A percentile compares a stretch with the other conserved stretches of the same genome.
Conservation (phyloP, 2,888 invertebrate species). For the Eristalis arbustorum region DNA sequence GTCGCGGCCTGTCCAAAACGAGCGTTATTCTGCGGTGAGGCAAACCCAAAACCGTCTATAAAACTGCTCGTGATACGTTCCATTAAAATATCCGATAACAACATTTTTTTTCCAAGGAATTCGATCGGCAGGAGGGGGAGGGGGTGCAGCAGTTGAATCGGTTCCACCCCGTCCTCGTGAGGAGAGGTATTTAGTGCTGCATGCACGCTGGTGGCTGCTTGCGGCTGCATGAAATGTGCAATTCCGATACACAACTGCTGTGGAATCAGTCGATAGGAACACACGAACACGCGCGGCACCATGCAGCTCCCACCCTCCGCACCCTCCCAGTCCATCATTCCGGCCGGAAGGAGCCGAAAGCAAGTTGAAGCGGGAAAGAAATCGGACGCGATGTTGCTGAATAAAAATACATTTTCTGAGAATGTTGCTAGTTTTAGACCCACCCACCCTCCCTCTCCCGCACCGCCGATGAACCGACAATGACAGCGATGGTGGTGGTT, state of each 20-base stretch:
- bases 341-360: constrained; percentile 46
- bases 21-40: neutral
- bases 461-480: neutral
- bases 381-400: constrained; percentile 38
- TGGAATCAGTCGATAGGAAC: constrained; percentile 56
- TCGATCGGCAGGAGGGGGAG: too few relatives aligned
- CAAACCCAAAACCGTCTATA: constrained; percentile 33
- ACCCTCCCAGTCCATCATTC: too few relatives aligned
- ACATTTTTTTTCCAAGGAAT: constrained; percentile 55
- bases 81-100: constrained; percentile 60
- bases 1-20: neutral
- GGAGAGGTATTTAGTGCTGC: constrained; percentile 43
- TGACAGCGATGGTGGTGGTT: neutral
- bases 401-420: constrained; percentile 57
- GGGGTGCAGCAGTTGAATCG: too few relatives aligned
- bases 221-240: constrained; percentile 55
- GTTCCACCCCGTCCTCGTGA: neutral
- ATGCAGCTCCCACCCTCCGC: neutral
- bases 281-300: constrained; percentile 41
- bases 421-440: constrained; percentile 36
- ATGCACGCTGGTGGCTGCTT: constrained; percentile 18
- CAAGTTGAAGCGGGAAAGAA: neutral
- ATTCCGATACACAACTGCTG: constrained; percentile 59
- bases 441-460: neutral
- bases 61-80: constrained; percentile 41